Conservation (phyloP, 30 jellyfish, hydroid and myxozoan species). For the Mastigias papua region DNA sequence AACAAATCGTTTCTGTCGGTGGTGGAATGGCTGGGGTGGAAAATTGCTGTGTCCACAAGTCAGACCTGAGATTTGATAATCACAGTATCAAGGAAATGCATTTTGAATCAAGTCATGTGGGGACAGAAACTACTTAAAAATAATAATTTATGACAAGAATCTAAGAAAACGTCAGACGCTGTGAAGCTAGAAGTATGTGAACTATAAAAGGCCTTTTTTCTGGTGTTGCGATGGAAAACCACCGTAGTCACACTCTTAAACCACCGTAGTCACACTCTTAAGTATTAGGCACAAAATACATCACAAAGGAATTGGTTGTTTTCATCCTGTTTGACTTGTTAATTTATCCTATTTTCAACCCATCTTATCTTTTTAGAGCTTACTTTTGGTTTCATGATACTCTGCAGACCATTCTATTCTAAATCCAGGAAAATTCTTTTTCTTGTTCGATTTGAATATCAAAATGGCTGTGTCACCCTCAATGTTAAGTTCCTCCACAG, state of each 20-base stretch:
- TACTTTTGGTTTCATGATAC: constrained; percentile 5
- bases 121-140: too few relatives aligned
- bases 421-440: constrained; percentile 67
- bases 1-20: constrained; percentile 66
- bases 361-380: background rate
- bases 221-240: too few relatives aligned
- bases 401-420: constrained; percentile 72
- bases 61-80: constrained; percentile 5
- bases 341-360: background rate
- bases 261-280: too few relatives aligned
- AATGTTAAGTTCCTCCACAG: constrained; percentile 63
- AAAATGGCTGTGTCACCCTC: constrained; percentile 44
- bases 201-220: too few relatives aligned
- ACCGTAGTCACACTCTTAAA: too few relatives aligned
- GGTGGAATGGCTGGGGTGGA: constrained; percentile 45
- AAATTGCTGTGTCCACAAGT: constrained; percentile 67
- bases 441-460: constrained; percentile 55
- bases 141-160: too few relatives aligned
- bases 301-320: background rate
- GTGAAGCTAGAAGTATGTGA: too few relatives aligned
- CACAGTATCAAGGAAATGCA: too few relatives aligned
- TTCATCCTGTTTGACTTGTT: background rate
- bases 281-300: too few relatives aligned
- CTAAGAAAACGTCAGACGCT: too few relatives aligned
- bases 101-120: too few relatives aligned